Conservation (phyloP, 1,140 invertebrate species). For the Diploscapter pachys region DNA sequence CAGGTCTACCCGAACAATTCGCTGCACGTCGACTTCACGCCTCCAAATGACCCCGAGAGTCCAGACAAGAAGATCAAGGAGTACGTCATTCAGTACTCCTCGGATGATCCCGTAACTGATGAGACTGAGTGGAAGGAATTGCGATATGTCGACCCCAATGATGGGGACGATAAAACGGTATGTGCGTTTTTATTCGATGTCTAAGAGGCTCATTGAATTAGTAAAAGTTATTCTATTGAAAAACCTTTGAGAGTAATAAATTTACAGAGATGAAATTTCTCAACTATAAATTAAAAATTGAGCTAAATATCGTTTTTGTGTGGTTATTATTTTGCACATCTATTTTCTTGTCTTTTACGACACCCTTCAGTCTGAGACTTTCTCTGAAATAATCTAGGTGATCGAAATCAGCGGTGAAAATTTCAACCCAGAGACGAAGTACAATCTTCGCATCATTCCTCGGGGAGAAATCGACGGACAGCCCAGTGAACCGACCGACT, state of each 20-base stretch:
- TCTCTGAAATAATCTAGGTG: neutral
- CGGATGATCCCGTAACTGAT: slow-evolving; percentile 49
- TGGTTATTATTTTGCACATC: neutral
- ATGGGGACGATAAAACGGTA: slow-evolving; percentile 30
- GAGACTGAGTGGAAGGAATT: slow-evolving; percentile 55
- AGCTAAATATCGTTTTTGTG: too few relatives aligned
- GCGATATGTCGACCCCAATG: slow-evolving; percentile 39
- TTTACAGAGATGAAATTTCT: too few relatives aligned
- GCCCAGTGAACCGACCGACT: slow-evolving; percentile 42
- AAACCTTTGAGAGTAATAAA: too few relatives aligned
- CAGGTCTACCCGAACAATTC: slow-evolving; percentile 54
- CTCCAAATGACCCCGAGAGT: slow-evolving; percentile 54
- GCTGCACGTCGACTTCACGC: slow-evolving; percentile 46
- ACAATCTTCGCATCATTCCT: slow-evolving; percentile 50
- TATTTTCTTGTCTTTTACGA: neutral
- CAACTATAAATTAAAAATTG: too few relatives aligned
- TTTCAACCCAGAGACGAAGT: slow-evolving; percentile 58
- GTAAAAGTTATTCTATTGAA: neutral
- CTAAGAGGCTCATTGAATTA: too few relatives aligned
- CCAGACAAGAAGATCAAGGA: slow-evolving; percentile 49
- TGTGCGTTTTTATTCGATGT: too few relatives aligned
- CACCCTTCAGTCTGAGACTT: slow-evolving; percentile 2
- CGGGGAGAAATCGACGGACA: slow-evolving; percentile 50
- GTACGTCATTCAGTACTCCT: slow-evolving; percentile 53
- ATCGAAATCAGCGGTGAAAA: slow-evolving; percentile 53